Percentiles rank a stretch among this genome's conserved stretches.
Conservation (phyloP, 2,113 vertebrate species). For the Hemiscyllium ocellatum region DNA sequence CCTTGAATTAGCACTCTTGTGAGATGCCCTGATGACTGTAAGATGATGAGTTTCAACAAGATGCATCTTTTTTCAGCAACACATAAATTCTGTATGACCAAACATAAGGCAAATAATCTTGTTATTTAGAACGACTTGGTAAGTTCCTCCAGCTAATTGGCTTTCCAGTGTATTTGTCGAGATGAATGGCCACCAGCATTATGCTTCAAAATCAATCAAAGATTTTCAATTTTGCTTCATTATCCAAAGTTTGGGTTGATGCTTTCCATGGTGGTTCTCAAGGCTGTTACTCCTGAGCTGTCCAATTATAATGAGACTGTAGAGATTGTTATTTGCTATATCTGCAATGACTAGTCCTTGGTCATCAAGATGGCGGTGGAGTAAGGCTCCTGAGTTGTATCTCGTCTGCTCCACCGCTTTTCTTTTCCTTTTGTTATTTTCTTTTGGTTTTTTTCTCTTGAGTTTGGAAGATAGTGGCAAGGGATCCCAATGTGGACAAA, state of each 20-base stretch:
- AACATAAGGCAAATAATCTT: not conserved
- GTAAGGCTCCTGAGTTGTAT: too few species aligned
- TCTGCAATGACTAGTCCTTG: not conserved
- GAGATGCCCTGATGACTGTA: too few species aligned
- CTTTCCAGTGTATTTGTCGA: not conserved
- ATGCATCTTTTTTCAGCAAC: too few species aligned
- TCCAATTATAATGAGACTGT: not conserved
- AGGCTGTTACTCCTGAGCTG: not conserved
- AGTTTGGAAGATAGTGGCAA: too few species aligned
- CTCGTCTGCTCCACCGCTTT: too few species aligned
- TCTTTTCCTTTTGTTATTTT: too few species aligned
- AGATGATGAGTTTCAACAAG: too few species aligned
- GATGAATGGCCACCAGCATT: not conserved
- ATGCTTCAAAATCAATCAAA: not conserved
- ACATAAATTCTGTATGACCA: too few species aligned
- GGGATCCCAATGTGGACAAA: too few species aligned
- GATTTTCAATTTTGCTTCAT: not conserved
- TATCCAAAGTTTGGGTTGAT: not conserved
- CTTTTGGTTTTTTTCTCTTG: too few species aligned
- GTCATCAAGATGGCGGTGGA: too few species aligned
- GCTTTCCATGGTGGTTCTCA: not conserved
- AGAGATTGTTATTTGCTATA: not conserved
- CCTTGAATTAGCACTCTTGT: too few species aligned
- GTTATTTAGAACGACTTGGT: not conserved
- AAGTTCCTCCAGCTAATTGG: not conserved